Evolutionary conservation across 1,140 invertebrate species (phyloP).

Genomic region (Penaeus vannamei): DNA sequence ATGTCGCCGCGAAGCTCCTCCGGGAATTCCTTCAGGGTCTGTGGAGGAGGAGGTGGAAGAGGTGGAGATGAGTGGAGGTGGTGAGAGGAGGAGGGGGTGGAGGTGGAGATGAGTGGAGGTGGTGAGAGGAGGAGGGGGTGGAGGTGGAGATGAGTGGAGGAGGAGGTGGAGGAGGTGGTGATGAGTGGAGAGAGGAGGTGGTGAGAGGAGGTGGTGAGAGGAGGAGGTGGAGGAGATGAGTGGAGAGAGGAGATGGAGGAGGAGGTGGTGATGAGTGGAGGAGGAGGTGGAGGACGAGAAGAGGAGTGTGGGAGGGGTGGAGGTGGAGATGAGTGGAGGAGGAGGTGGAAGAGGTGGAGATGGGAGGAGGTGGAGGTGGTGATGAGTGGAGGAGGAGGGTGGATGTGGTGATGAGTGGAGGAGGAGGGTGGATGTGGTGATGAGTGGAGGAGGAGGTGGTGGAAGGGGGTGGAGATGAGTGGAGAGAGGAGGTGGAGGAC

Average conservation of each 20-base stretch:
- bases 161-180: background rate
- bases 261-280: background rate
- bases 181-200: background rate
- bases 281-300: background rate
- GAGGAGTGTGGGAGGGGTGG: background rate
- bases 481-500: too few relatives aligned
- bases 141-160: background rate
- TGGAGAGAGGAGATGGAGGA: background rate
- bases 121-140: background rate
- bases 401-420: too few relatives aligned
- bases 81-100: background rate
- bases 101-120: background rate
- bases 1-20: constrained; percentile 95
- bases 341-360: background rate
- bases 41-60: background rate
- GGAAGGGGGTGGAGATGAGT: too few relatives aligned
- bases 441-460: too few relatives aligned
- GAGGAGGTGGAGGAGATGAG: background rate
- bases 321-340: background rate
- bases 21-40: constrained; percentile 84
- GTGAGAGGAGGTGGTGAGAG: too few relatives aligned
- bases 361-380: too few relatives aligned
- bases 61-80: background rate
- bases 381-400: too few relatives aligned
- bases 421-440: too few relatives aligned